phyloP scores from a whole-genome alignment of 2,113 vertebrate species.

The Macquaria australasica region DNA sequence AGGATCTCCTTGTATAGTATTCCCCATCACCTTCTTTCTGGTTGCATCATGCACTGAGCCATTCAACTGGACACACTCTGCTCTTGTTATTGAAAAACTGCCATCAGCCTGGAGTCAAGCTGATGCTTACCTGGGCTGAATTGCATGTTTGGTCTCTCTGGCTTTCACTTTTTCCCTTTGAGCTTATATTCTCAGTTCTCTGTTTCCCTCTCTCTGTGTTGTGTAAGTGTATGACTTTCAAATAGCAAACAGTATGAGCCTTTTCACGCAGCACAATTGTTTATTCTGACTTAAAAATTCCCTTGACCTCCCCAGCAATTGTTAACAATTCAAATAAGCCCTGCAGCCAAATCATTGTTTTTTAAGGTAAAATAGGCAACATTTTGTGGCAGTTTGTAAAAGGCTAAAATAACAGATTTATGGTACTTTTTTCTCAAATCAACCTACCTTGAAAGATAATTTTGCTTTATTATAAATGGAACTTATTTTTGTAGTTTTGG shows the following conservation, averaged over 20 bases:
- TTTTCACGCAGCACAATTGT: slow-evolving; percentile 6
- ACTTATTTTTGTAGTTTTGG: neutral
- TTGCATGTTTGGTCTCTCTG: slow-evolving; percentile 37
- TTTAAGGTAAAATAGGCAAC: slow-evolving; percentile 1
- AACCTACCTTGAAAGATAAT: neutral
- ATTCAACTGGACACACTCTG: slow-evolving; percentile 32
- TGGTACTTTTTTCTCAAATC: neutral
- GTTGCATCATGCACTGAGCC: slow-evolving; percentile 4
- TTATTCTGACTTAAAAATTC: slow-evolving; percentile 46
- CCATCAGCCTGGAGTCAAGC: slow-evolving; percentile 35
- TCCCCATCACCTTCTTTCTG: slow-evolving; percentile 27
- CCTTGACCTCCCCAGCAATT: slow-evolving; percentile 18
- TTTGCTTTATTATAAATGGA: neutral
- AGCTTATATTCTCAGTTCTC: slow-evolving; percentile 16
- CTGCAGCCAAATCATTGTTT: slow-evolving; percentile 20
- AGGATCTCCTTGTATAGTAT: slow-evolving; percentile 3
- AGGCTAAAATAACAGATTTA: neutral
- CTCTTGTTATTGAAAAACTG: slow-evolving; percentile 47
- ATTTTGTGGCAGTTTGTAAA: neutral
- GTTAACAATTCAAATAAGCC: slow-evolving; percentile 33
- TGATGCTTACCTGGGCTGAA: slow-evolving; percentile 42
- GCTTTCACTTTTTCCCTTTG: slow-evolving; percentile 34
- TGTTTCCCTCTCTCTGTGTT: slow-evolving; percentile 5
- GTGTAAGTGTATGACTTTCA: slow-evolving; percentile 33
- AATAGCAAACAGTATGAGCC: slow-evolving; percentile 10